phyloP scores from a whole-genome alignment of 2,797 vertebrate genomes.

The Poecile montanus region DNA sequence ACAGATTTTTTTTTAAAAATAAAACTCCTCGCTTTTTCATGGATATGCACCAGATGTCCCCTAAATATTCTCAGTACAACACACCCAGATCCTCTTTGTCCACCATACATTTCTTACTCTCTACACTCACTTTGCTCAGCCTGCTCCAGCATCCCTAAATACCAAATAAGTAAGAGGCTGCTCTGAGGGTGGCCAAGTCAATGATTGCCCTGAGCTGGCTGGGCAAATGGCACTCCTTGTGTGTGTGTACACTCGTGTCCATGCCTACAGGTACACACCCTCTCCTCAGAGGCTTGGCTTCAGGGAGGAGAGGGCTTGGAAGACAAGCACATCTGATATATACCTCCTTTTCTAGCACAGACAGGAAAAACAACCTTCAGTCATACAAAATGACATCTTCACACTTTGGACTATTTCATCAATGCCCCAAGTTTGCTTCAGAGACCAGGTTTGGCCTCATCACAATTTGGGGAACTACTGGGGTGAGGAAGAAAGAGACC shows the following conservation, averaged over 20 bases:
- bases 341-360: not conserved
- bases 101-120: not conserved
- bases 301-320: accelerated
- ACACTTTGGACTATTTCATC: not conserved
- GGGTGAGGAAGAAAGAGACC: not conserved
- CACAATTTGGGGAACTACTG: not conserved
- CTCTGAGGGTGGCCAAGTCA: not conserved
- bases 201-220: not conserved
- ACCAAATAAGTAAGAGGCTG: not conserved
- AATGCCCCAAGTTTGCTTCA: not conserved
- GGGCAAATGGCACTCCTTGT: not conserved
- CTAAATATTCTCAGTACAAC: not conserved
- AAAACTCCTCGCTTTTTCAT: not conserved
- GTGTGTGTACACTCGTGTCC: accelerated
- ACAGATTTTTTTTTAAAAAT: not conserved
- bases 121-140: not conserved
- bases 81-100: not conserved
- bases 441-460: not conserved
- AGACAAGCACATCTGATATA: not conserved
- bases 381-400: not conserved
- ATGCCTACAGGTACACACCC: not conserved
- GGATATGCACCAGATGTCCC: not conserved
- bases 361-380: not conserved
- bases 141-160: not conserved
- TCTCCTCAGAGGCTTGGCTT: not conserved